Percentiles rank a stretch among this genome's conserved stretches.
Conservation (phyloP, 2,113 vertebrate genomes). For the Polypterus senegalus region DNA sequence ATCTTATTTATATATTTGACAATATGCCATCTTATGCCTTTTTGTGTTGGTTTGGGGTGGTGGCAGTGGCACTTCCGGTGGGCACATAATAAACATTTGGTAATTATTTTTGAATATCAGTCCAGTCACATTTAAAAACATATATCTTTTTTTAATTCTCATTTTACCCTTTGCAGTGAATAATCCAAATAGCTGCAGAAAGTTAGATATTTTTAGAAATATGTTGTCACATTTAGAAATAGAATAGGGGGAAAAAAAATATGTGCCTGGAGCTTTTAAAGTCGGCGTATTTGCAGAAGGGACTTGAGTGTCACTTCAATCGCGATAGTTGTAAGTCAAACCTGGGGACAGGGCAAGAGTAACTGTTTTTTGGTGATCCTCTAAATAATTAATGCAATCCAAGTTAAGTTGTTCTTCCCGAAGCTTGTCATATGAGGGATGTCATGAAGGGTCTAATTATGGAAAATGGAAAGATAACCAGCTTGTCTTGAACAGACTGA, state of each 20-base stretch:
- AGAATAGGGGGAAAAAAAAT: slow-evolving; percentile 30
- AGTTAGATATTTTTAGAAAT: slow-evolving; percentile 45
- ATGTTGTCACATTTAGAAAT: slow-evolving; percentile 36
- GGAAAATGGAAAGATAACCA: background rate
- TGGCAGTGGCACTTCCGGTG: background rate
- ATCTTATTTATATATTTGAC: too few species aligned
- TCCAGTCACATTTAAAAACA: background rate
- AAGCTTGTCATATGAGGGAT: slow-evolving; percentile 22
- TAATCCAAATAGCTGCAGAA: background rate
- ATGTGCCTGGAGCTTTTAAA: slow-evolving; percentile 39
- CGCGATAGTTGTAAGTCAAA: slow-evolving; percentile 47
- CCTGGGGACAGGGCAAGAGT: slow-evolving; percentile 28
- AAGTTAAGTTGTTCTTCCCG: slow-evolving; percentile 27
- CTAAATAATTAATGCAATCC: slow-evolving; percentile 45
- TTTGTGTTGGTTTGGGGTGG: too few species aligned
- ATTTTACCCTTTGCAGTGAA: background rate
- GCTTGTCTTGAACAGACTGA: background rate
- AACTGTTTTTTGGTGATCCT: slow-evolving; percentile 21
- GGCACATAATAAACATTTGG: background rate
- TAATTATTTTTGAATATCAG: background rate
- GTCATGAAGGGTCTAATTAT: background rate
- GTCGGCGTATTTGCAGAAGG: slow-evolving; percentile 35
- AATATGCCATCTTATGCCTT: too few species aligned
- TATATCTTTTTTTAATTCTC: background rate
- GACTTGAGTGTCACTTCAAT: slow-evolving; percentile 38